Conservation (phyloP, 1,140 invertebrate genomes). For the Tetragnatha versicolor region DNA sequence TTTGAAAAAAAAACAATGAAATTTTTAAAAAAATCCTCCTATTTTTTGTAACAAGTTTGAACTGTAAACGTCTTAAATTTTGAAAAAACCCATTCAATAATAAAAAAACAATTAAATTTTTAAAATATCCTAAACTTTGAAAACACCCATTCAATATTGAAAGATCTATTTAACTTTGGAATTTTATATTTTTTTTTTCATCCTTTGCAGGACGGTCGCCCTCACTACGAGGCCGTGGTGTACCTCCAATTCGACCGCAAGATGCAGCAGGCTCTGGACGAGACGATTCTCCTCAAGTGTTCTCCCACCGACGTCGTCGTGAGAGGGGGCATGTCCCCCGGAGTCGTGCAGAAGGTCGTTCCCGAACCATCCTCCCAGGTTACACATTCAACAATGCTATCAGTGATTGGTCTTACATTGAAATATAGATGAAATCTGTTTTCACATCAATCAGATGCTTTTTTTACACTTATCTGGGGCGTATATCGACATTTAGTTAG, state of each 20-base stretch:
- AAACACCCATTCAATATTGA: too few relatives aligned
- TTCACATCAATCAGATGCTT: background rate
- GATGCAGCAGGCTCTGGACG: conserved; percentile 74
- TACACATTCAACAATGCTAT: background rate
- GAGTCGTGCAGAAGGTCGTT: background rate
- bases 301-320: conserved; percentile 59
- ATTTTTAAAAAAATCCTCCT: background rate
- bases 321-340: background rate
- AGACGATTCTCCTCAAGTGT: conserved; percentile 70
- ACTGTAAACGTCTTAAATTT: too few relatives aligned
- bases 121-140: too few relatives aligned
- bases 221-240: conserved; percentile 72
- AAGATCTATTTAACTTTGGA: too few relatives aligned
- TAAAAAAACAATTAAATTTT: too few relatives aligned
- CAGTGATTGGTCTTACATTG: background rate
- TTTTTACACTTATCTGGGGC: background rate
- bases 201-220: conserved; percentile 62
- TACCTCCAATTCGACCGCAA: conserved; percentile 76
- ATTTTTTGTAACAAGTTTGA: too few relatives aligned
- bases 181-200: background rate
- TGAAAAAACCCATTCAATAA: too few relatives aligned
- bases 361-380: background rate
- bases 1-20: too few relatives aligned
- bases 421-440: background rate
- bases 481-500: background rate